phyloP scores from a whole-genome alignment of 2,113 vertebrate genomes.

The Colaptes auratus region DNA sequence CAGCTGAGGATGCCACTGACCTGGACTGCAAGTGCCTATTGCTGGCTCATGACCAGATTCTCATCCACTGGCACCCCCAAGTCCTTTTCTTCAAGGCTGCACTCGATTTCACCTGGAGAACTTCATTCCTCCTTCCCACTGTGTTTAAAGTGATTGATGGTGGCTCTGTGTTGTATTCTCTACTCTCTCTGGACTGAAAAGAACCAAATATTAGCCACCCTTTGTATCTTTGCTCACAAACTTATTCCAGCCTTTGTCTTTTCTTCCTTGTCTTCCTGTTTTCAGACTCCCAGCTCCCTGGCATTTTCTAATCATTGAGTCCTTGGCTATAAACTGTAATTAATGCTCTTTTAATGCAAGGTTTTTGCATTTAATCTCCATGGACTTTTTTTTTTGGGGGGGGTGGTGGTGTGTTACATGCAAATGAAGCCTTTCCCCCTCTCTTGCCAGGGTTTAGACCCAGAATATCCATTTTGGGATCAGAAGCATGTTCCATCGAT shows the following conservation, averaged over 20 bases:
- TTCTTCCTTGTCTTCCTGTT: not conserved
- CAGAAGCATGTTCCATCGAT: not conserved
- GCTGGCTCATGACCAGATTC: too few relatives aligned
- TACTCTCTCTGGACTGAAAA: not conserved
- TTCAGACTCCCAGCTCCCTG: not conserved
- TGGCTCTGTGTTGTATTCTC: not conserved
- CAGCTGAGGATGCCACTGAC: too few relatives aligned
- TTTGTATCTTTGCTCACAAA: not conserved
- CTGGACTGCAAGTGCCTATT: too few relatives aligned
- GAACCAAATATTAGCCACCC: not conserved
- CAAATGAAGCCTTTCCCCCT: not conserved
- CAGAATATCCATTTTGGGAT: not conserved
- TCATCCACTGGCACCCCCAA: too few relatives aligned
- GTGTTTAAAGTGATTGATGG: not conserved
- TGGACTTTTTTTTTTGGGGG: not conserved
- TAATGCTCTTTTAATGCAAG: not conserved
- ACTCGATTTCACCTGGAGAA: not conserved
- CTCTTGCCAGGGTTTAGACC: not conserved
- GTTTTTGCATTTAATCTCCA: not conserved
- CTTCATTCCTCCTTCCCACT: not conserved
- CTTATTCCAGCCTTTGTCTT: not conserved
- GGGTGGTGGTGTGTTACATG: not conserved
- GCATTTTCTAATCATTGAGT: not conserved
- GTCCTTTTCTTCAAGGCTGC: too few relatives aligned
- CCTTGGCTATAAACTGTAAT: constrained; percentile 4